Evolutionary conservation across 2,113 vertebrate genomes (phyloP).

Genomic region (Paradisaea rubra): DNA sequence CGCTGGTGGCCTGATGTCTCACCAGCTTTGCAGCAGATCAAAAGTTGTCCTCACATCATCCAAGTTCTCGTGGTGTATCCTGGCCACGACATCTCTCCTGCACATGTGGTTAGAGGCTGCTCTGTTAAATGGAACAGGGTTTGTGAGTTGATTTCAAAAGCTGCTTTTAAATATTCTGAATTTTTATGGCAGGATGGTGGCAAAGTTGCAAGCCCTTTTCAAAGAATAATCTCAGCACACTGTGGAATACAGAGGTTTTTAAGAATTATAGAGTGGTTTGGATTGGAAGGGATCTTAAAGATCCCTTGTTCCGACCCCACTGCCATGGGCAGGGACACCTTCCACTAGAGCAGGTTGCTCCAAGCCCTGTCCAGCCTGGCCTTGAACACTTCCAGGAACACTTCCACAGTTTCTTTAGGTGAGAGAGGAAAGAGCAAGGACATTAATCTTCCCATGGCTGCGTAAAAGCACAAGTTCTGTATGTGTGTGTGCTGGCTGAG

Average conservation of each 20-base stretch:
- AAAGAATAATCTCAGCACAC: background rate
- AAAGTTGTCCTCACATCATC: rapidly evolving
- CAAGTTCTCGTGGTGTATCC: rapidly evolving
- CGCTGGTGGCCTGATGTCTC: background rate
- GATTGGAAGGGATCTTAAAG: background rate
- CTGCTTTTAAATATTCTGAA: background rate
- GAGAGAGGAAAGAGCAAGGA: background rate
- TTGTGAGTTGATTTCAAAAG: background rate
- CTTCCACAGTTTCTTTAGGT: background rate
- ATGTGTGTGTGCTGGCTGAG: background rate
- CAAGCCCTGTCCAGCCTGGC: background rate
- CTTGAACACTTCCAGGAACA: background rate
- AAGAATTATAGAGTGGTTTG: background rate
- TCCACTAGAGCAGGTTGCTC: background rate
- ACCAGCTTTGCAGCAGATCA: background rate
- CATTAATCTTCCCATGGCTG: background rate
- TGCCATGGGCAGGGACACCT: background rate
- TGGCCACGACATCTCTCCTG: rapidly evolving
- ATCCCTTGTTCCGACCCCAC: too few relatives aligned
- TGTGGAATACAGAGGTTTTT: background rate
- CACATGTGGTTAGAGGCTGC: rapidly evolving
- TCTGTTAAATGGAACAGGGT: background rate
- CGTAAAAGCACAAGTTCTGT: background rate
- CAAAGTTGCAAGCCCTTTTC: background rate
- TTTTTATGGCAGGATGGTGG: background rate